Percentiles rank a stretch among this genome's conserved stretches.
Evolutionary conservation across 2,113 vertebrate genomes (phyloP).

Genomic region (Ageneiosus marmoratus): DNA sequence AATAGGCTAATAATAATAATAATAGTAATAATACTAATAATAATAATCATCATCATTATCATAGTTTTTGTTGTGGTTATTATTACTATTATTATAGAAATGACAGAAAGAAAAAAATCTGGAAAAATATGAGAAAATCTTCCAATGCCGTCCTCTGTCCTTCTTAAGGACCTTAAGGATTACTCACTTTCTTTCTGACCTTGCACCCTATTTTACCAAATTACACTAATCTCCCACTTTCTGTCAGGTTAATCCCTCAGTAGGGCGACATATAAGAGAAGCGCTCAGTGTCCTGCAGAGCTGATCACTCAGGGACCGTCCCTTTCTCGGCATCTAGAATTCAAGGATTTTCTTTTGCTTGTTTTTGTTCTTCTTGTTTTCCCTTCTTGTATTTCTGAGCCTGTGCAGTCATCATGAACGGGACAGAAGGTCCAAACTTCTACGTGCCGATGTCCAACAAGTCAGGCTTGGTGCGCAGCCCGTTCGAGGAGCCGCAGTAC

Average conservation of each 20-base stretch:
- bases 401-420: constrained; percentile 81
- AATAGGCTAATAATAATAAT: neutral
- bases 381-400: constrained; percentile 58
- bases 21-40: neutral
- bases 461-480: constrained; percentile 89
- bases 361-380: constrained; percentile 70
- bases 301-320: constrained; percentile 22
- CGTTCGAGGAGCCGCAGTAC: constrained; percentile 91
- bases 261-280: constrained; percentile 50
- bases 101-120: neutral
- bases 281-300: constrained; percentile 26
- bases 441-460: constrained; percentile 94
- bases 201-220: constrained; percentile 35
- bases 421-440: constrained; percentile 93
- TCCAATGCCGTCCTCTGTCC: constrained; percentile 13
- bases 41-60: too few relatives aligned
- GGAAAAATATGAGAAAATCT: neutral
- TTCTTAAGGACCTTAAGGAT: constrained; percentile 27
- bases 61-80: too few relatives aligned
- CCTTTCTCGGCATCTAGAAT: neutral
- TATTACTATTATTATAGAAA: neutral
- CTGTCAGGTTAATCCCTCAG: constrained; percentile 40
- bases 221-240: constrained; percentile 46
- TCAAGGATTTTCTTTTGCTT: constrained; percentile 45
- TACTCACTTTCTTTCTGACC: constrained; percentile 64